A percentile compares a stretch with the other conserved stretches of the same genome.
phyloP scores from a whole-genome alignment of 1,140 invertebrate species.

The Musca vetustissima region DNA sequence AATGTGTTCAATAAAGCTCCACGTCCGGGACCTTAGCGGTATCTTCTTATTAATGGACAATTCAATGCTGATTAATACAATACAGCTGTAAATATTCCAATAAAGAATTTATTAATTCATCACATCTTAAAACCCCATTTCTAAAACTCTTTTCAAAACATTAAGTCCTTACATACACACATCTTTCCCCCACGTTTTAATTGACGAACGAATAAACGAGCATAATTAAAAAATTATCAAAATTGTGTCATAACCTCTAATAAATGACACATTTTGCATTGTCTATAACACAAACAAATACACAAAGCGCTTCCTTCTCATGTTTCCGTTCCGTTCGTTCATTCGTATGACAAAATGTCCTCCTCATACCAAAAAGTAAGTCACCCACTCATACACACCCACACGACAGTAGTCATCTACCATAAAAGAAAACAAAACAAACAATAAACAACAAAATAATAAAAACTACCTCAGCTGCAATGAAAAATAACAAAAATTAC shows the following conservation, averaged over 20 bases:
- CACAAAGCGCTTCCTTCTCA: too few relatives aligned
- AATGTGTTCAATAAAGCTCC: too few relatives aligned
- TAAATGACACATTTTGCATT: slow-evolving; percentile 20
- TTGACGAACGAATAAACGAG: neutral
- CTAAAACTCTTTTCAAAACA: too few relatives aligned
- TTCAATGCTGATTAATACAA: too few relatives aligned
- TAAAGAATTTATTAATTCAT: too few relatives aligned
- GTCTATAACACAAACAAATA: slow-evolving; percentile 1
- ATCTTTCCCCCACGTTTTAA: neutral
- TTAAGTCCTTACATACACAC: neutral
- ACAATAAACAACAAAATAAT: neutral
- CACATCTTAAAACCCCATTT: too few relatives aligned
- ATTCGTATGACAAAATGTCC: too few relatives aligned
- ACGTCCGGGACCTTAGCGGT: too few relatives aligned
- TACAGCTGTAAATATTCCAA: too few relatives aligned
- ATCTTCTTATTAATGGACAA: too few relatives aligned
- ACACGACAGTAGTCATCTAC: neutral
- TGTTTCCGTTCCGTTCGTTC: too few relatives aligned
- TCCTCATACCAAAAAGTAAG: neutral
- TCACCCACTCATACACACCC: neutral
- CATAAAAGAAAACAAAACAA: neutral
- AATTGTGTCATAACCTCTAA: slow-evolving; percentile 24
- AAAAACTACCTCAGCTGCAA: slow-evolving; percentile 7
- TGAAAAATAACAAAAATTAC: too few relatives aligned
- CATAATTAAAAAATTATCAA: slow-evolving; percentile 24